phyloP scores from a whole-genome alignment of 2,888 invertebrate species.

The Aplocera efformata region DNA sequence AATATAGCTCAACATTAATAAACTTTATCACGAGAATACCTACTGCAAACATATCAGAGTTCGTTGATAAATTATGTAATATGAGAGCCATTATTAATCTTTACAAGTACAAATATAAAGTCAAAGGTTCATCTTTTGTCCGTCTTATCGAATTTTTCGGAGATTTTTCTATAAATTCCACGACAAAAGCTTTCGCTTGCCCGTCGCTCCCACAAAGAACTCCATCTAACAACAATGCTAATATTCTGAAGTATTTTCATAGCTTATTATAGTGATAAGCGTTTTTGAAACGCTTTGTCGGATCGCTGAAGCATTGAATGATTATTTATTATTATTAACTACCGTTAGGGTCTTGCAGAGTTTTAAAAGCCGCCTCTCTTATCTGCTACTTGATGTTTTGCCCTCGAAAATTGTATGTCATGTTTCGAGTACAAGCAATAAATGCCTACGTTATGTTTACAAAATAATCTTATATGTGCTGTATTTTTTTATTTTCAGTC shows the following conservation, averaged over 20 bases:
- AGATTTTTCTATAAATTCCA: constrained; percentile 36
- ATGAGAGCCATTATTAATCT: background rate
- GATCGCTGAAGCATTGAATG: constrained; percentile 9
- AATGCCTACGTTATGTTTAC: too few species aligned
- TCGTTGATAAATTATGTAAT: too few species aligned
- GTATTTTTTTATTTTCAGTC: too few species aligned
- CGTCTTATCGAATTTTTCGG: constrained; percentile 38
- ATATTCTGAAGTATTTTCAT: constrained; percentile 41
- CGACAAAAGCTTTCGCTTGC: constrained; percentile 35
- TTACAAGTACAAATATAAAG: constrained; percentile 6
- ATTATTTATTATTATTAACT: too few species aligned
- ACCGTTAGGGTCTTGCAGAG: too few species aligned
- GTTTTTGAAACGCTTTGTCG: constrained; percentile 20
- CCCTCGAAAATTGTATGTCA: constrained; percentile 20
- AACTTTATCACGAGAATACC: background rate
- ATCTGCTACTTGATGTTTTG: constrained; percentile 8
- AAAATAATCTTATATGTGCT: too few species aligned
- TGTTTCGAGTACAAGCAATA: background rate
- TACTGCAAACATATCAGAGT: background rate
- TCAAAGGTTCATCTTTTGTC: constrained; percentile 18
- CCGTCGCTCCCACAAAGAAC: constrained; percentile 41
- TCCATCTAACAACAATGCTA: constrained; percentile 38
- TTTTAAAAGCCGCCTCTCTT: too few species aligned
- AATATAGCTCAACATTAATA: background rate
- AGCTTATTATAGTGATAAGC: constrained; percentile 27